These are phyloP conservation scores for Bibio marci DNA, from an alignment of 2,888 invertebrate genomes.

Conservation along the genomic window DNA sequence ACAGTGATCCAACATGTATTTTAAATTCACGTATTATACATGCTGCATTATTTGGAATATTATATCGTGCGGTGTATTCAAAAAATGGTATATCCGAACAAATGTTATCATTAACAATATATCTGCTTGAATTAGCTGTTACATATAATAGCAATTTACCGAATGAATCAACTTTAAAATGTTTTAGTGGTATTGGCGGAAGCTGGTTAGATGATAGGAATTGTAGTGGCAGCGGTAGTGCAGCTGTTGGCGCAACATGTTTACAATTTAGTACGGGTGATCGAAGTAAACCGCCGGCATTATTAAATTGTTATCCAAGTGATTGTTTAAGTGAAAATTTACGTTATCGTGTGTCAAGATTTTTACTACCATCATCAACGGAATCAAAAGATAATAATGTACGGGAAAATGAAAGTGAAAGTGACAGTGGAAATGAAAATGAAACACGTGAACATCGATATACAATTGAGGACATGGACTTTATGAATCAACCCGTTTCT, in stretches of 20 bases:
- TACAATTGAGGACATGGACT: too few species aligned
- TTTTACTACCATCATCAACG: slow-evolving; percentile 36
- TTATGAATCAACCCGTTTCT: too few species aligned
- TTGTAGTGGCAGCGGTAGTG: too few species aligned
- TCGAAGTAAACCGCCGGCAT: slow-evolving; percentile 24
- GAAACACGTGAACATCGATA: too few species aligned
- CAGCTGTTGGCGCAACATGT: neutral
- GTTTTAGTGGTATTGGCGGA: slow-evolving; percentile 1
- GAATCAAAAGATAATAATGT: too few species aligned
- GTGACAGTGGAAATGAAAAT: too few species aligned
- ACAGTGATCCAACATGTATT: slow-evolving; percentile 43
- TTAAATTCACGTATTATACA: slow-evolving; percentile 27
- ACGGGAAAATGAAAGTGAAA: too few species aligned
- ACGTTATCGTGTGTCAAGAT: slow-evolving; percentile 44
- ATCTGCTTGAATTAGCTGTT: slow-evolving; percentile 72
- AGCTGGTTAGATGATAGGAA: too few species aligned
- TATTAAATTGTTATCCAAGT: slow-evolving; percentile 48
- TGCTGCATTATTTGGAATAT: slow-evolving; percentile 51
- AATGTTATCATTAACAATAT: slow-evolving; percentile 69
- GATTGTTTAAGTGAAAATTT: slow-evolving; percentile 62
- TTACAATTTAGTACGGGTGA: slow-evolving; percentile 12
- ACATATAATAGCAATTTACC: slow-evolving; percentile 25
- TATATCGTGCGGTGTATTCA: slow-evolving; percentile 68
- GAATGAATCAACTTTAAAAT: slow-evolving; percentile 14
- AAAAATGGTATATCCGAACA: slow-evolving; percentile 61